These are phyloP conservation scores for Bambusicola thoracicus DNA, from an alignment of 2,113 vertebrate species.

Conservation along the genomic window DNA sequence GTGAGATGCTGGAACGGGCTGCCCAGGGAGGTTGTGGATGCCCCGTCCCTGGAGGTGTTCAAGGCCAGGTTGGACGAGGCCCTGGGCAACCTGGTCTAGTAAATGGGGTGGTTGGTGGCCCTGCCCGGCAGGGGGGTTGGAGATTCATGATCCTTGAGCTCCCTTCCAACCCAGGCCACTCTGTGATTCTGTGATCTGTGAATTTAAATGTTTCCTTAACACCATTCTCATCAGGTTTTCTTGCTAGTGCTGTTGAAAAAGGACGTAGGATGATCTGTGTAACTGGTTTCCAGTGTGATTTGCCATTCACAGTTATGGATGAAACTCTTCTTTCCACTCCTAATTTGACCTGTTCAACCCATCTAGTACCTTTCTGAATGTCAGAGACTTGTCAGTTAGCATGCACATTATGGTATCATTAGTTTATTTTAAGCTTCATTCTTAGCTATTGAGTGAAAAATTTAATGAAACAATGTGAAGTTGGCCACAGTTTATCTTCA, in stretches of 20 bases:
- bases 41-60: too few species aligned
- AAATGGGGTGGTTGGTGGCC: too few species aligned
- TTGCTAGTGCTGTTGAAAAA: neutral
- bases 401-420: constrained; percentile 1
- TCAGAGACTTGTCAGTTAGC: neutral
- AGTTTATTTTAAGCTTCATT: constrained; percentile 70
- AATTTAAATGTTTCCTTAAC: neutral
- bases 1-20: too few species aligned
- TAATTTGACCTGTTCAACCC: neutral
- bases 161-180: too few species aligned
- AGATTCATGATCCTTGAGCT: too few species aligned
- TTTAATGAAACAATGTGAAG: constrained; percentile 66
- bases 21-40: too few species aligned
- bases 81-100: too few species aligned
- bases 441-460: constrained; percentile 46
- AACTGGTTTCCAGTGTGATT: neutral
- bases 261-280: neutral
- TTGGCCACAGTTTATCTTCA: constrained; percentile 71
- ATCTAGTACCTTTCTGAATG: constrained; percentile 1
- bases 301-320: neutral
- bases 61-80: too few species aligned
- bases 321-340: neutral
- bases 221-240: neutral
- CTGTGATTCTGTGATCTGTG: too few species aligned
- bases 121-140: too few species aligned